A percentile compares a stretch with the other conserved stretches of the same genome.
These are phyloP conservation scores for Epizoanthus fatuus DNA, from an alignment of 92 coral and sea anemone species.

Conservation along the genomic window DNA sequence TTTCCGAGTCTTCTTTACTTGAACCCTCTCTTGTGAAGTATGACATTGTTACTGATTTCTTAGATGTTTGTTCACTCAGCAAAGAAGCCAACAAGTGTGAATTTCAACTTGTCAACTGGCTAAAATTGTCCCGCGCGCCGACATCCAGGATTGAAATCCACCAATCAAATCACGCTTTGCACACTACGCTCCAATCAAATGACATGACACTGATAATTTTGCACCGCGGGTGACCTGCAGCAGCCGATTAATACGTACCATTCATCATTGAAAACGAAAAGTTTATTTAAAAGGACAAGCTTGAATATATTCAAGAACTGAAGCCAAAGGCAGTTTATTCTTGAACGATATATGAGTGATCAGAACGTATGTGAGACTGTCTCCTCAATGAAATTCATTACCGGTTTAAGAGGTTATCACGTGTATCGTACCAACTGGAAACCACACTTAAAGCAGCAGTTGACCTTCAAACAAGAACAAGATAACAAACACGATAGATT, in stretches of 20 bases:
- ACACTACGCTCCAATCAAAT: slow-evolving; percentile 13
- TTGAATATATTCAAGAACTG: slow-evolving; percentile 29
- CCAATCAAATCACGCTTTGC: slow-evolving; percentile 18
- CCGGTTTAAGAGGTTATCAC: slow-evolving; percentile 61
- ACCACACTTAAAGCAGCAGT: slow-evolving; percentile 58
- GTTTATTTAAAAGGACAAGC: background rate
- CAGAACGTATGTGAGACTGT: background rate
- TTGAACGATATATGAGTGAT: background rate
- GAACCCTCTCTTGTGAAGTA: slow-evolving; percentile 31
- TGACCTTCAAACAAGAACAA: slow-evolving; percentile 50
- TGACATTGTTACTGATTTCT: slow-evolving; percentile 21
- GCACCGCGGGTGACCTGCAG: slow-evolving; percentile 3
- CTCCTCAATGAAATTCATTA: slow-evolving; percentile 35
- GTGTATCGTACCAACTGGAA: slow-evolving; percentile 44
- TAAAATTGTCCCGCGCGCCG: background rate
- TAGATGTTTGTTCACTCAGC: slow-evolving; percentile 4
- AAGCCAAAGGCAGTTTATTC: slow-evolving; percentile 13
- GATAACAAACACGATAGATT: slow-evolving; percentile 56
- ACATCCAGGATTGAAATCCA: slow-evolving; percentile 15
- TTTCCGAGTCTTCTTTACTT: background rate
- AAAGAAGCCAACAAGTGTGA: slow-evolving; percentile 2
- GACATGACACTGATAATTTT: background rate
- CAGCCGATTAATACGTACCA: background rate
- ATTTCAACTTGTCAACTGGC: background rate
- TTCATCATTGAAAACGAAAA: slow-evolving; percentile 4